phyloP scores from a whole-genome alignment of 1,140 invertebrate species.

The Drosophila serrata region DNA sequence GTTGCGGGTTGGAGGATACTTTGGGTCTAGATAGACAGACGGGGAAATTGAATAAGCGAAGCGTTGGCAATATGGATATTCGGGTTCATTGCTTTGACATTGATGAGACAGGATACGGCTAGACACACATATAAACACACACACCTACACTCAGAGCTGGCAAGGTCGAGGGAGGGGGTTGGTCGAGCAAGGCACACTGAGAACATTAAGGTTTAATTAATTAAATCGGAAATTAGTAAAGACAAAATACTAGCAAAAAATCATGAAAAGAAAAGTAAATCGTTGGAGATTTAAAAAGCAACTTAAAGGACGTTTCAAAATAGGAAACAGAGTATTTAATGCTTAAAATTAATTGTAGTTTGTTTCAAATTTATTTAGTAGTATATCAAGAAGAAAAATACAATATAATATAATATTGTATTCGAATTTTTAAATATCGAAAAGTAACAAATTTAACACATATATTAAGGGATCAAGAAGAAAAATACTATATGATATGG shows the following conservation, averaged over 20 bases:
- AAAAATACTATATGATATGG: no score
- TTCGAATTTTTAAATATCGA: no score
- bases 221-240: neutral
- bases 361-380: no score
- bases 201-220: neutral
- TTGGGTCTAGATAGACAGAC: slow-evolving; percentile 32
- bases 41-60: slow-evolving; percentile 55
- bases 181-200: neutral
- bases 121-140: slow-evolving; percentile 23
- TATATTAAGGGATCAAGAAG: no score
- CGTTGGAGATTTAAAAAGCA: no score
- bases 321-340: no score
- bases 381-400: no score
- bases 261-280: neutral
- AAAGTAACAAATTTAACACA: no score
- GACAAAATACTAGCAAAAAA: neutral
- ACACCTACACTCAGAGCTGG: neutral
- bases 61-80: slow-evolving; percentile 74
- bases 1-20: neutral
- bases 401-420: no score
- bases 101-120: slow-evolving; percentile 69
- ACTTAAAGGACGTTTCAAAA: no score
- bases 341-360: no score
- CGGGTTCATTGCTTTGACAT: slow-evolving; percentile 82
- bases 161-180: slow-evolving; percentile 5